Evolutionary conservation across 2,888 invertebrate genomes (phyloP), one percentile per base, ranked within the genome.

Genomic region (Hyalella azteca): DNA sequence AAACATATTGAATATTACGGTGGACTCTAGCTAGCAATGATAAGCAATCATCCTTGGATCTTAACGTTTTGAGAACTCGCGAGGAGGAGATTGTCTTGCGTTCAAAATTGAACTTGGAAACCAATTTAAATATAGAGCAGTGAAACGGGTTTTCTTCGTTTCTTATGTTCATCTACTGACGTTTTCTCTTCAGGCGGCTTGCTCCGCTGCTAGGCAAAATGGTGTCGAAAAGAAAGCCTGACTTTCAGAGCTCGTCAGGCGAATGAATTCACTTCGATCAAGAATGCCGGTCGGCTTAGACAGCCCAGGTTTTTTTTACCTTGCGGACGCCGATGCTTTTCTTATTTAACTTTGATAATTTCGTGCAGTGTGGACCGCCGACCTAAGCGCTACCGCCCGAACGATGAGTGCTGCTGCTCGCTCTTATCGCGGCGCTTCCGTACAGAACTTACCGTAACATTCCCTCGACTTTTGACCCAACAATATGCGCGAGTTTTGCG

Each of bases 331-430:
- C 29, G 36, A 66, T 66, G 66, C 66, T 66, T 66, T 45, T 66
- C 66, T 66, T 36, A 66, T 66, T 66, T 66, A 66, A 66, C 66
- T 66, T 66, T 66, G 66, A 66, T 66, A 66, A 66, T 66, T 66
- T 66, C 66, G 36, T n/a, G 39, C 11, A 15, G 66, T 19, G 22
- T 22, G 29, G 54, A 54, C 54, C 26, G 22, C 29, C 54, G 54
- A 54, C 29, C 54, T 22, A 29, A 54, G 54, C 54, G 13, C 22
- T 26, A 22, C 54, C 54, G 54, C 29, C 29, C 26, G 54, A 54
- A 54, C 2, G 54, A 26, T 29, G 54, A 54, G 54, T 4, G 26
- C 26, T 11, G 54, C 2, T 22, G 26, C 26, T n/a, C 26, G 54
- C 7, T 22, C 54, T 54, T 54, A 54, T 54, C 54, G 3, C 54